These are phyloP conservation scores for Copidosoma floridanum DNA, from an alignment of 1,140 invertebrate genomes.

Conservation along the genomic window DNA sequence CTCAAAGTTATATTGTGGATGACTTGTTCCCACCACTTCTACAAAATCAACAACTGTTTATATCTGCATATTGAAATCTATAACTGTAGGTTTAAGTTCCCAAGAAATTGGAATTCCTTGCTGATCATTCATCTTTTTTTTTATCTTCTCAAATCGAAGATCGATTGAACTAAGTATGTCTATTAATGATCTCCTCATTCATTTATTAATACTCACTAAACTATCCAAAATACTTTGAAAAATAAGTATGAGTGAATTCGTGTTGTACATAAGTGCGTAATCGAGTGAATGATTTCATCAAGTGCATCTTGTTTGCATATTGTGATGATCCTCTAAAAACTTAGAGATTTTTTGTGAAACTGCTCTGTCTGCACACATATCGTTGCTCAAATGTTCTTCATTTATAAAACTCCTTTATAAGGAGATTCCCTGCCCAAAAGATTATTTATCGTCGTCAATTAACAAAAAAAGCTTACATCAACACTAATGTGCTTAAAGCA, in stretches of 20 bases:
- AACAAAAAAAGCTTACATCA: background rate
- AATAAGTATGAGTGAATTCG: too few relatives aligned
- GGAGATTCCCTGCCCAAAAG: too few relatives aligned
- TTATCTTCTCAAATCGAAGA: background rate
- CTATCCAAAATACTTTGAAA: too few relatives aligned
- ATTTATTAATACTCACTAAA: too few relatives aligned
- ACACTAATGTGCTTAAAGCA: slow-evolving; percentile 12
- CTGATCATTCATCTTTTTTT: background rate
- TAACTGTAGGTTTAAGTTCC: slow-evolving; percentile 22
- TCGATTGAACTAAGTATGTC: too few relatives aligned
- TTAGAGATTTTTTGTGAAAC: too few relatives aligned
- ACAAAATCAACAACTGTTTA: slow-evolving; percentile 1
- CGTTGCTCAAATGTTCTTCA: background rate
- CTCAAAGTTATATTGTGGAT: slow-evolving; percentile 87
- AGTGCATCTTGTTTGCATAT: too few relatives aligned
- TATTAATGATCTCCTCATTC: too few relatives aligned
- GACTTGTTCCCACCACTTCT: slow-evolving; percentile 81
- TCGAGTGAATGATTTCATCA: too few relatives aligned
- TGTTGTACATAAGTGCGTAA: too few relatives aligned
- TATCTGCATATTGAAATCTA: slow-evolving; percentile 1
- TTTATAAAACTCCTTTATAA: background rate
- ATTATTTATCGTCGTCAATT: background rate
- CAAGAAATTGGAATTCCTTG: slow-evolving; percentile 8
- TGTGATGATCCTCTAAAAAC: too few relatives aligned
- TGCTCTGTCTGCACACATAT: too few relatives aligned